phyloP scores from a whole-genome alignment of 1,140 invertebrate genomes.

The Diorhabda sublineata region DNA sequence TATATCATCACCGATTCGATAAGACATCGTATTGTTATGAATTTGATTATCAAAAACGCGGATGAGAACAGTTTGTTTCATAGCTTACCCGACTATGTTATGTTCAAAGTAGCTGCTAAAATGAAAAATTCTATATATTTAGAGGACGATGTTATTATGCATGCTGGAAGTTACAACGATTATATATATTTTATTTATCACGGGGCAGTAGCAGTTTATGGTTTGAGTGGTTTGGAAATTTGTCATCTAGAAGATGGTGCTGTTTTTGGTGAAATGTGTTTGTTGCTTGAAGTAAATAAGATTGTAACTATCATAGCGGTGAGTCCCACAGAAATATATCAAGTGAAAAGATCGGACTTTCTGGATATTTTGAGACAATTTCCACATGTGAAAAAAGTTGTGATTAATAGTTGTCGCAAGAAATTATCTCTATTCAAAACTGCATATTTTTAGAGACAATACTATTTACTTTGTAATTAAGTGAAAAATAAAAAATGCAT shows the following conservation, averaged over 20 bases:
- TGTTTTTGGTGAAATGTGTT: not conserved
- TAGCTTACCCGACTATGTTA: not conserved
- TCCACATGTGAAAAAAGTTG: not conserved
- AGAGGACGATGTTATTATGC: not conserved
- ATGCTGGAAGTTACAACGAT: not conserved
- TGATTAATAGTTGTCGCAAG: not conserved
- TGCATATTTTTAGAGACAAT: too few species aligned
- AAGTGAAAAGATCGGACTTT: not conserved
- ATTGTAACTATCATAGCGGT: not conserved
- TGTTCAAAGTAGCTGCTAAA: not conserved
- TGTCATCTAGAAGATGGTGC: not conserved
- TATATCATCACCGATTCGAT: slow-evolving; percentile 23
- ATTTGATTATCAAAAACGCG: not conserved
- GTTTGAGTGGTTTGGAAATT: not conserved
- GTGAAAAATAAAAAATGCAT: not conserved
- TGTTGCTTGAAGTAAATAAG: not conserved
- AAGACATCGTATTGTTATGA: slow-evolving; percentile 6
- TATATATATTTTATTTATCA: not conserved
- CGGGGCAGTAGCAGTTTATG: not conserved
- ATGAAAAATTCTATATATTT: not conserved
- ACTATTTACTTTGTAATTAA: not conserved
- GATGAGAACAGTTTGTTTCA: not conserved
- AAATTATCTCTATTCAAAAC: too few species aligned
- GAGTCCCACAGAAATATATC: not conserved
- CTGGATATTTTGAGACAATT: not conserved